Percentiles rank a stretch among this genome's conserved stretches.
phyloP scores from a whole-genome alignment of 1,140 invertebrate genomes.

The Cyclargus thomasi region DNA sequence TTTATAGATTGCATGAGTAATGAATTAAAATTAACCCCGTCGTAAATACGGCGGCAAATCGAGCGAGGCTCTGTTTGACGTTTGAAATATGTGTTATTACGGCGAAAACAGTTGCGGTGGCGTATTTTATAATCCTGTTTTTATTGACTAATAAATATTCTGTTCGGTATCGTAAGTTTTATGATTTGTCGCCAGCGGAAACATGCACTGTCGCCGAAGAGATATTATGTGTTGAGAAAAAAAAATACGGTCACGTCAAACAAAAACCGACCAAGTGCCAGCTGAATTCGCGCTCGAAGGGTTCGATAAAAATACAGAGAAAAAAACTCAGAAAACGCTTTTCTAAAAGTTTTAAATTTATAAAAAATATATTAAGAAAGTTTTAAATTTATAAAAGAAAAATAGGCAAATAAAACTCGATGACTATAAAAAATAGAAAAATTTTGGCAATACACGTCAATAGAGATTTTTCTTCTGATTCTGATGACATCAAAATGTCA shows the following conservation, averaged over 20 bases:
- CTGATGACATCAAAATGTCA: too few relatives aligned
- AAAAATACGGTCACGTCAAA: not conserved
- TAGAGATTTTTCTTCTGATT: too few relatives aligned
- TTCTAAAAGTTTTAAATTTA: too few relatives aligned
- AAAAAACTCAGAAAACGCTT: too few relatives aligned
- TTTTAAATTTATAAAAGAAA: too few relatives aligned
- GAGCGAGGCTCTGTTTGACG: slow-evolving; percentile 19
- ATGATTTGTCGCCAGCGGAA: not conserved
- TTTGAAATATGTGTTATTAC: slow-evolving; percentile 14
- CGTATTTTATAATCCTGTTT: slow-evolving; percentile 5
- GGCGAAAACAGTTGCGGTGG: not conserved
- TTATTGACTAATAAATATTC: slow-evolving; percentile 3
- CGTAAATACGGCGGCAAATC: slow-evolving; percentile 24
- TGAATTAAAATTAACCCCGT: slow-evolving; percentile 20
- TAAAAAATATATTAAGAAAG: too few relatives aligned
- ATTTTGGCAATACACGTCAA: too few relatives aligned
- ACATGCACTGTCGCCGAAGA: not conserved
- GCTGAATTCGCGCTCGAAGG: too few relatives aligned
- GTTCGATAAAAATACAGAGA: too few relatives aligned
- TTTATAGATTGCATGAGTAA: slow-evolving; percentile 22
- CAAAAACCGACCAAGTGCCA: too few relatives aligned
- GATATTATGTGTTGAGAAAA: not conserved
- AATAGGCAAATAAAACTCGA: too few relatives aligned
- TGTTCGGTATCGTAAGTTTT: not conserved
- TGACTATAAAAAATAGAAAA: too few relatives aligned